These are phyloP conservation scores for Eptesicus fuscus DNA, from an alignment of 2,113 vertebrate genomes.

Conservation along the genomic window DNA sequence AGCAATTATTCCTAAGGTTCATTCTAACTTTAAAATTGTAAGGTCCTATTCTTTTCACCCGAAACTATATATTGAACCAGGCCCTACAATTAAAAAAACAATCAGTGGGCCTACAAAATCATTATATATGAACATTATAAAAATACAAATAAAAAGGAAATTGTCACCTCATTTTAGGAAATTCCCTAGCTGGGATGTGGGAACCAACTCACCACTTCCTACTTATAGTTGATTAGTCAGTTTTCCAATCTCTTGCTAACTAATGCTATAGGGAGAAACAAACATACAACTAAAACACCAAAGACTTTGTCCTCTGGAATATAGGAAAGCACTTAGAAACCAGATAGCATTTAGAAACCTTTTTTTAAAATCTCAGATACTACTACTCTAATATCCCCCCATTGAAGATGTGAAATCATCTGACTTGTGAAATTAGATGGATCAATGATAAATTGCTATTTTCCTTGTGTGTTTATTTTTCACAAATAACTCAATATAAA, in stretches of 20 bases:
- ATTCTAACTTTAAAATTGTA: not conserved
- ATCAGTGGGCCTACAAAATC: not conserved
- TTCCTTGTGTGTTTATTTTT: not conserved
- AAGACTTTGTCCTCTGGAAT: not conserved
- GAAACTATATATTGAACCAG: not conserved
- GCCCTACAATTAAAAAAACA: not conserved
- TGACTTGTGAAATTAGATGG: not conserved
- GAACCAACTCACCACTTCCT: not conserved
- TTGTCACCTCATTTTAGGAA: not conserved
- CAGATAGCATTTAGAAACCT: not conserved
- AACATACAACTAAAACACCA: not conserved
- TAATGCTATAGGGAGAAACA: not conserved
- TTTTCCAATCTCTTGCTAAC: constrained; percentile 3
- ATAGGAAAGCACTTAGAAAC: not conserved
- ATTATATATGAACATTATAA: not conserved
- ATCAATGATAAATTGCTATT: not conserved
- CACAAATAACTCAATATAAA: not conserved
- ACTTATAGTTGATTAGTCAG: not conserved
- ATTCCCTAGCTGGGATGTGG: not conserved
- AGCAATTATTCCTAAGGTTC: not conserved
- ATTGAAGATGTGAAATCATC: not conserved
- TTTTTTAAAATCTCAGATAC: not conserved
- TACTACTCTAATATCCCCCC: not conserved
- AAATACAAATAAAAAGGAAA: not conserved
- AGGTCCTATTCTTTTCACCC: not conserved